Evolutionary conservation across 1,140 invertebrate genomes (phyloP).

Genomic region (Scylla paramamosain): DNA sequence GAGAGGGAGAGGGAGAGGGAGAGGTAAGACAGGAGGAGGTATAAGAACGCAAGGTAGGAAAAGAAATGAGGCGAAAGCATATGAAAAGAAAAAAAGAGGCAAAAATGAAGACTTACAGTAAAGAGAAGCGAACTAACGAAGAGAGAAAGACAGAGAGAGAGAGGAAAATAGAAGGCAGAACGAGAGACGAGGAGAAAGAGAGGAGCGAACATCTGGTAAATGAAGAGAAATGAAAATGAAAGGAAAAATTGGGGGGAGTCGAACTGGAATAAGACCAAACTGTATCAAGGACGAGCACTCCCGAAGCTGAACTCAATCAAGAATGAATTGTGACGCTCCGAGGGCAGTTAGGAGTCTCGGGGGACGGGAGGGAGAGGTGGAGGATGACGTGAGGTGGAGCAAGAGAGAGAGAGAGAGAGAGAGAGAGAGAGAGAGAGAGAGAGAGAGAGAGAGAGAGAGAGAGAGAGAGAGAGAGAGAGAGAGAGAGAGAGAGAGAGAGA

Average conservation of each 20-base stretch:
- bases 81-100: background rate
- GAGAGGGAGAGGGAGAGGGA: background rate
- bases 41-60: background rate
- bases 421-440: background rate
- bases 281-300: background rate
- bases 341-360: background rate
- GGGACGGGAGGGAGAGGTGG: background rate
- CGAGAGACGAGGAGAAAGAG: background rate
- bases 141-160: conserved; percentile 12
- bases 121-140: background rate
- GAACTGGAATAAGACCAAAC: background rate
- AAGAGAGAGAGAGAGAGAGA: background rate
- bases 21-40: background rate
- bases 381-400: background rate
- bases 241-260: background rate
- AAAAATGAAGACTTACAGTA: background rate
- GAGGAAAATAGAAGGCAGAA: background rate
- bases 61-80: background rate
- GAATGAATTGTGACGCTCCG: background rate
- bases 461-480: background rate
- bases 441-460: too few relatives aligned
- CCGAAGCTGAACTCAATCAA: background rate
- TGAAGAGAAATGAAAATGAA: background rate
- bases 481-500: background rate
- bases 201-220: background rate